Evolutionary conservation across 2,888 invertebrate genomes (phyloP), one percentile per base, ranked within the genome.

Genomic region (Hermaeophaga mercurialis): DNA sequence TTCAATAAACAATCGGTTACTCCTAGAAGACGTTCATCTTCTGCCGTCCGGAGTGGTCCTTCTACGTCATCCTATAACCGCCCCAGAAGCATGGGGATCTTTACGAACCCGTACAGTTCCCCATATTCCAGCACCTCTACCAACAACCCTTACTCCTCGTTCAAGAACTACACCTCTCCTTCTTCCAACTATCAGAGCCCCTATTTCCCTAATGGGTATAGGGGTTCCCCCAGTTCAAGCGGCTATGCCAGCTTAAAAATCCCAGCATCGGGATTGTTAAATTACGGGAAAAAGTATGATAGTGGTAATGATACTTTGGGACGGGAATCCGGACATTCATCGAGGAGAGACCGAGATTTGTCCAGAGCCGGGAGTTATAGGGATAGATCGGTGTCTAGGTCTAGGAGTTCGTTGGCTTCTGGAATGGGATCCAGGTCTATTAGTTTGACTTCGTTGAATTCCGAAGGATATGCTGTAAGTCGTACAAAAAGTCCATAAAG

Each of bases 381-480:
- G 39, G 70, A 70, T 49, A 63, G 73, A 46, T 77, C 78, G 9
- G 56, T 73, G 53, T 75, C 77, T 15, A 71, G 77, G 45, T 75
- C 77, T 8, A 72, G 73, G 45, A 71, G 66, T 58, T 70, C 74
- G 1, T 56, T 71, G 49, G 65, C 67, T 28, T 66, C 67, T 39
- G 72, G 74, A 24, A 73, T 78, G 81, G 72, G 81, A 67, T 72
- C 81, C 75, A 63, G 86, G 49, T 86, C 86, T 2, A 75, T 85
- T 56, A 88, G 88, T 75, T 82, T 87, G 65, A 86, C 83, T 43
- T 88, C 88, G 9, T 80, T 88, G 60, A 85, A 88, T 68, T 91
- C 91, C 58, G 91, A 91, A 80, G 91, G 91, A 80, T 92, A 92
- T 73, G 85, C 85, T 82, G 92, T 92, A 89, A 68, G 67, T 50